These are phyloP conservation scores for Micrasema minimum DNA, from an alignment of 1,140 invertebrate genomes.

Conservation along the genomic window DNA sequence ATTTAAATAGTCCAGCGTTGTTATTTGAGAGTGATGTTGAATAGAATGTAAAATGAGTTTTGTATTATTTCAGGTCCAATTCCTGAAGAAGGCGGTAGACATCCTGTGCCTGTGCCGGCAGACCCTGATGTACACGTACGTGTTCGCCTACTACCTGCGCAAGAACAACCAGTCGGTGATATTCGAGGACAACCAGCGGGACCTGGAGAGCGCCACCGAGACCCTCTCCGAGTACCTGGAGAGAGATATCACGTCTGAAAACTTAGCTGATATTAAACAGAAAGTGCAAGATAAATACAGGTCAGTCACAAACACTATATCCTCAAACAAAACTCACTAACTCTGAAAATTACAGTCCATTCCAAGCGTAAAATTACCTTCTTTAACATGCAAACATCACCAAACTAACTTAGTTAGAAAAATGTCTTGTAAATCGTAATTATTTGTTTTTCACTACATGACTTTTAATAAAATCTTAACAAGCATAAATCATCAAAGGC, in stretches of 20 bases:
- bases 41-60: too few species aligned
- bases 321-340: too few species aligned
- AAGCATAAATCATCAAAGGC: too few species aligned
- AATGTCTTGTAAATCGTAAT: too few species aligned
- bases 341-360: too few species aligned
- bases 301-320: constrained; percentile 63
- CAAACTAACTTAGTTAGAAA: too few species aligned
- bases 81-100: constrained; percentile 97
- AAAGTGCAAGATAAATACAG: constrained; percentile 99
- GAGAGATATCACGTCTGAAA: constrained; percentile 97
- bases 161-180: constrained; percentile 99
- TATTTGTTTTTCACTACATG: too few species aligned
- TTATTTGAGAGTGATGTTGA: too few species aligned
- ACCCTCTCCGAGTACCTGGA: constrained; percentile 97
- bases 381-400: too few species aligned
- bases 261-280: constrained; percentile 97
- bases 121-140: constrained; percentile 99
- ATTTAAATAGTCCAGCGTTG: too few species aligned
- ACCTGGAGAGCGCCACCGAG: constrained; percentile 97
- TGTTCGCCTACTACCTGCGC: constrained; percentile 97
- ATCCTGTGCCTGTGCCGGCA: constrained; percentile 97
- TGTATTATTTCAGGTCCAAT: constrained; percentile 91
- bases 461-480: too few species aligned
- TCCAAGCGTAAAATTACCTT: too few species aligned
- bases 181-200: constrained; percentile 99